Percentiles rank a stretch among this genome's conserved stretches.
phyloP scores from a whole-genome alignment of 1,140 invertebrate genomes.

The Popillia japonica region DNA sequence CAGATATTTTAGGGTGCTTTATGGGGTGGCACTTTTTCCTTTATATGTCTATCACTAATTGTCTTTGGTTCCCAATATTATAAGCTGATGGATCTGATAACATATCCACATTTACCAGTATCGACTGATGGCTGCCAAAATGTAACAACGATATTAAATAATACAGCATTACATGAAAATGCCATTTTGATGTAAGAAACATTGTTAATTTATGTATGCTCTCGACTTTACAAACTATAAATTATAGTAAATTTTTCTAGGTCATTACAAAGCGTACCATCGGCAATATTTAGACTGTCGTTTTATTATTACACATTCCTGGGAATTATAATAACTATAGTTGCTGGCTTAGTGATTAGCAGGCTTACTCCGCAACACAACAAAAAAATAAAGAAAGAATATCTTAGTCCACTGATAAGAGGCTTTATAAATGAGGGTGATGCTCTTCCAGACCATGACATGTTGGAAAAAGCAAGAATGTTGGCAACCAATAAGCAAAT shows the following conservation, averaged over 20 bases:
- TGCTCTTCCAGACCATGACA: not conserved
- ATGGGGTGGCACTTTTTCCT: not conserved
- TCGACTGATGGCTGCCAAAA: not conserved
- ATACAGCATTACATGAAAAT: not conserved
- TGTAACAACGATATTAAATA: not conserved
- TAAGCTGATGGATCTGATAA: not conserved
- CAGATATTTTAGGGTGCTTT: constrained; percentile 48
- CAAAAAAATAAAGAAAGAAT: not conserved
- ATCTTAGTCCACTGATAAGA: constrained; percentile 12
- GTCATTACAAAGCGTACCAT: not conserved
- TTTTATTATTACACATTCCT: constrained; percentile 19
- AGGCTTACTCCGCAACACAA: not conserved
- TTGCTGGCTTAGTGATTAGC: not conserved
- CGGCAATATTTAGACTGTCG: not conserved
- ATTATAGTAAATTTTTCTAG: not conserved
- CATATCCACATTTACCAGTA: not conserved
- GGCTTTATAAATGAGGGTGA: not conserved
- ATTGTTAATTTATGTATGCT: not conserved
- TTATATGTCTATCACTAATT: constrained; percentile 10
- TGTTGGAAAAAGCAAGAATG: too few relatives aligned
- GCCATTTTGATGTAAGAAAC: not conserved
- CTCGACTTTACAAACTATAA: too few relatives aligned
- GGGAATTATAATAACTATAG: not conserved
- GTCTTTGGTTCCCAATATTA: not conserved
- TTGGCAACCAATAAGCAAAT: too few relatives aligned